Evolutionary conservation across 2,888 invertebrate genomes (phyloP).

Genomic region (Melanargia galathea): DNA sequence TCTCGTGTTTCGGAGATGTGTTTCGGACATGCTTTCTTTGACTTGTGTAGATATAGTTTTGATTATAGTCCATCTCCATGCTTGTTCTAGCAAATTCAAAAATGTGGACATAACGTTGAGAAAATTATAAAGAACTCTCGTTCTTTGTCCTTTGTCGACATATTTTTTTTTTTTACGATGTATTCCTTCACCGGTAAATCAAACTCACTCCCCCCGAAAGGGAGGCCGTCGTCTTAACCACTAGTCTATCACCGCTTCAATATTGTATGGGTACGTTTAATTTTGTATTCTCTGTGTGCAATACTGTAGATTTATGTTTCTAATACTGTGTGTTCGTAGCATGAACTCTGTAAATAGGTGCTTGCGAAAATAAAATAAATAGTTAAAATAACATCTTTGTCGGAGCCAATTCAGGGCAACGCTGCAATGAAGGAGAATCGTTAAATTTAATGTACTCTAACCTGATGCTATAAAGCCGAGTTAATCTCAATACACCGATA

Average conservation of each 20-base stretch:
- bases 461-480: constrained; percentile 76
- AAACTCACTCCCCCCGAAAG: no score
- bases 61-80: no score
- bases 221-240: no score
- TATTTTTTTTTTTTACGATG: no score
- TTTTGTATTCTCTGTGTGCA: background rate
- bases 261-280: no score
- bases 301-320: background rate
- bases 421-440: constrained; percentile 70
- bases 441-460: constrained; percentile 81
- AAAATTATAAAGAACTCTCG: no score
- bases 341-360: constrained; percentile 9
- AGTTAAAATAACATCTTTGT: constrained; percentile 53
- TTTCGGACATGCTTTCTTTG: background rate
- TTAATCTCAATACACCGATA: constrained; percentile 82
- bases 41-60: background rate
- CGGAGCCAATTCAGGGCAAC: constrained; percentile 68
- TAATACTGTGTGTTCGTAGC: background rate
- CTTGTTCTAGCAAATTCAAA: no score
- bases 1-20: background rate
- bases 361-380: constrained; percentile 33
- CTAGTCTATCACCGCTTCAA: no score
- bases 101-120: no score
- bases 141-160: no score
- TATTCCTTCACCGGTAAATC: no score